Base-by-base conservation (phyloP, 2,113 vertebrate genomes). In the Lepidothrix coronata region DNA sequence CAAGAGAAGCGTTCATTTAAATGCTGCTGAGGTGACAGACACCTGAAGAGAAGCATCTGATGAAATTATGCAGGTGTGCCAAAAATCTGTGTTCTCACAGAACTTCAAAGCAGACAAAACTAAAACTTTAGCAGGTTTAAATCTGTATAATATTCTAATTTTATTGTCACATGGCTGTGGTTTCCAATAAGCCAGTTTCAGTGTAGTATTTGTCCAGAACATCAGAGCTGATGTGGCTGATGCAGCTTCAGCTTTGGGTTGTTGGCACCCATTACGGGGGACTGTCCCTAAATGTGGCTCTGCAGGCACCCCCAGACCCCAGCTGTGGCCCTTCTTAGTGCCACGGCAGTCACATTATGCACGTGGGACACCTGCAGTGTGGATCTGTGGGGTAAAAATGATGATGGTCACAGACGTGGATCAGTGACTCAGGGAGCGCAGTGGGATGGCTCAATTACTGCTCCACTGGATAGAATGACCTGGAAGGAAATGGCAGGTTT, bases 361-460 rank as follows among this genome's bases (percentile, higher is more conserved):
- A 3, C 13, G 0, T 18, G 49, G 63, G n/a, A 41, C 43, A 5
- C 7, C 54, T 8, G 2, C 19, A 2, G 4, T 20, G 0, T 18
- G 25, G 8, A 11, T 37, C 52, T 25, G 3, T 9, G 58, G 33
- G 16, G n/a, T 25, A 10, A 27, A 52, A 48, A 15, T 8, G 21
- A 5, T 8, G 5, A 28, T 11, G 48, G 39, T 39, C 39, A 11
- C 12, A 24, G 4, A 11, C 1, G 6, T 14, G 24, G 35, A 35
- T 31, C 4, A 44, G 68, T 7, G 18, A 9, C 63, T 54, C 20
- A 55, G 37, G 19, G 24, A 8, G 46, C 2, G 28, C 46, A 9
- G 31, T 7, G n/a, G 6, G 51, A 25, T 25, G 13, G 20, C 70
- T 85, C 25, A 0, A 5, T 15, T 22, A n/a, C 21, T 25, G 41